These are phyloP conservation scores for Thymallus thymallus DNA, from an alignment of 2,113 vertebrate species.

Conservation along the genomic window DNA sequence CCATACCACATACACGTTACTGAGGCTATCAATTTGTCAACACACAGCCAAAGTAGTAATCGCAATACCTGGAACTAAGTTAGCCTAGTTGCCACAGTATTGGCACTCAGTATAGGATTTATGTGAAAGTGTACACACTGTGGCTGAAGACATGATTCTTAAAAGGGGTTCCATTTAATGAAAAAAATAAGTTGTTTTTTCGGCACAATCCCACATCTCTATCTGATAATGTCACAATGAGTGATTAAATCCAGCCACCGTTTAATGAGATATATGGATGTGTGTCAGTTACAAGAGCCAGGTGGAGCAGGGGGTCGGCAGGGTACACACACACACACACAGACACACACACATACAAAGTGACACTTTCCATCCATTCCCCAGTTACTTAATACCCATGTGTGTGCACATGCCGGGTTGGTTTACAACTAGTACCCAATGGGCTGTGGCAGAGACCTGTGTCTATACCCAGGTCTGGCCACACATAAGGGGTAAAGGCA, in stretches of 20 bases:
- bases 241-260: slow-evolving; percentile 13
- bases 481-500: slow-evolving; percentile 15
- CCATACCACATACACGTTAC: slow-evolving; percentile 2
- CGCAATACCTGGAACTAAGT: too few species aligned
- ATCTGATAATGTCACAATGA: slow-evolving; percentile 41
- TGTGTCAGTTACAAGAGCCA: background rate
- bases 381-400: slow-evolving; percentile 43
- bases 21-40: slow-evolving; percentile 3
- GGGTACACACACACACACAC: background rate
- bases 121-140: too few species aligned
- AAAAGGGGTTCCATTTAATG: too few species aligned
- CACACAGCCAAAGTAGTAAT: too few species aligned
- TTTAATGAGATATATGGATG: slow-evolving; percentile 14
- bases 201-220: slow-evolving; percentile 10
- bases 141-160: too few species aligned
- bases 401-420: slow-evolving; percentile 15
- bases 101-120: too few species aligned
- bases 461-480: slow-evolving; percentile 18
- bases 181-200: too few species aligned
- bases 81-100: too few species aligned
- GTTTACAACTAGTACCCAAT: slow-evolving; percentile 7
- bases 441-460: slow-evolving; percentile 10
- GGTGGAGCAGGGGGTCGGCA: slow-evolving; percentile 13
- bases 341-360: slow-evolving; percentile 17
- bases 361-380: slow-evolving; percentile 49